These are phyloP conservation scores for Trichoplusia ni DNA, from an alignment of 1,140 invertebrate genomes.

Conservation along the genomic window DNA sequence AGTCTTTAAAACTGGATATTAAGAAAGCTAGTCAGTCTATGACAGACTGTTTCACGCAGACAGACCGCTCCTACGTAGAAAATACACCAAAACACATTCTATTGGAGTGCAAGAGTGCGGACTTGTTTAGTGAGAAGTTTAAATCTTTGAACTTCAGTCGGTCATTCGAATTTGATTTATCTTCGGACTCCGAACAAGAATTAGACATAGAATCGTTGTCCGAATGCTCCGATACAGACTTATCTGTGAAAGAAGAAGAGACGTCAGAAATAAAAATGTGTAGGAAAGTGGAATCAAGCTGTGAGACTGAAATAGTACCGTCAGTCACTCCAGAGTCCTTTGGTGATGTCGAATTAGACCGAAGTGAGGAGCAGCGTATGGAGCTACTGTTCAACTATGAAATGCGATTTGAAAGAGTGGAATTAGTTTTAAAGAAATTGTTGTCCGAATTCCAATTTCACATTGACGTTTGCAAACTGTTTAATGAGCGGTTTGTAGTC, in stretches of 20 bases:
- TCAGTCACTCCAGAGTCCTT: slow-evolving; percentile 65
- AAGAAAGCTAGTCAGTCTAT: slow-evolving; percentile 64
- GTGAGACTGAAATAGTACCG: slow-evolving; percentile 39
- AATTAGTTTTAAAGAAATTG: slow-evolving; percentile 57
- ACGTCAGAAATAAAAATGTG: slow-evolving; percentile 67
- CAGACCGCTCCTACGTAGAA: slow-evolving; percentile 52
- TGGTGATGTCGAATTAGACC: slow-evolving; percentile 64
- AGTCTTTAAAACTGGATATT: slow-evolving; percentile 68
- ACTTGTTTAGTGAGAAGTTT: slow-evolving; percentile 59
- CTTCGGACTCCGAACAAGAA: slow-evolving; percentile 60
- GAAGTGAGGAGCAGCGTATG: slow-evolving; percentile 59
- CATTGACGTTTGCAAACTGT: slow-evolving; percentile 69
- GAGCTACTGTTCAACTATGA: slow-evolving; percentile 60
- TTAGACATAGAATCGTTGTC: slow-evolving; percentile 61
- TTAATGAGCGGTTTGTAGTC: slow-evolving; percentile 51
- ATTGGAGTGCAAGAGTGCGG: slow-evolving; percentile 59
- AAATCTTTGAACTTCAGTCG: slow-evolving; percentile 65
- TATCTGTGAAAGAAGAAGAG: slow-evolving; percentile 48
- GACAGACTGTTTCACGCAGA: slow-evolving; percentile 34
- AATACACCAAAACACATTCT: slow-evolving; percentile 71
- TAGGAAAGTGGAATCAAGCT: slow-evolving; percentile 50
- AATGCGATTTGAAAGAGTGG: slow-evolving; percentile 64
- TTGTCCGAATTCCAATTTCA: slow-evolving; percentile 70
- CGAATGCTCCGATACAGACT: slow-evolving; percentile 58
- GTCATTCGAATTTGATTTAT: slow-evolving; percentile 64